A percentile compares a stretch with the other conserved stretches of the same genome.
These are phyloP conservation scores for Irena cyanogastra DNA, from an alignment of 2,113 vertebrate genomes.

Conservation along the genomic window DNA sequence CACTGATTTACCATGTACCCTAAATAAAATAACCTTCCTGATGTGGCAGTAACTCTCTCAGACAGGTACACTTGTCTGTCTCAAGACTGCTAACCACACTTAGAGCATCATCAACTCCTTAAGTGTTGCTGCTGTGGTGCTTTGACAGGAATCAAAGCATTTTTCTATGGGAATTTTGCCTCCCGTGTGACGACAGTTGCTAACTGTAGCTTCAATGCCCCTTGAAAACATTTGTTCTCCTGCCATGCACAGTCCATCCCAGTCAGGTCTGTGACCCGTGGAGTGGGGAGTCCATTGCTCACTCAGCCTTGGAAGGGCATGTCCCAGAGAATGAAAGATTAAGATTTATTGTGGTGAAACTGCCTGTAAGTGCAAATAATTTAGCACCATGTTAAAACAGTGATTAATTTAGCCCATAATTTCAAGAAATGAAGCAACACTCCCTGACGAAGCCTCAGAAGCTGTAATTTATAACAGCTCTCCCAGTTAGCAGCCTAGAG, in stretches of 20 bases:
- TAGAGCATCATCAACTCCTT: background rate
- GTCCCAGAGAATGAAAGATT: background rate
- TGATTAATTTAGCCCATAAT: conserved; percentile 5
- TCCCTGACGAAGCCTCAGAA: background rate
- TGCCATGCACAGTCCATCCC: background rate
- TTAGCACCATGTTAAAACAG: background rate
- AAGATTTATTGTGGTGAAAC: background rate
- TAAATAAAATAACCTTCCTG: background rate
- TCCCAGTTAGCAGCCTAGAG: background rate
- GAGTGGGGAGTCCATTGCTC: background rate
- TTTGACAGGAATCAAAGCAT: background rate
- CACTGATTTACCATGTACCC: rapidly evolving
- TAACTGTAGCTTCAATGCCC: background rate
- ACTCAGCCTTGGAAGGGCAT: background rate
- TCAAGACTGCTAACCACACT: background rate
- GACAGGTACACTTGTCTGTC: background rate
- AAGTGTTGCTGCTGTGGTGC: background rate
- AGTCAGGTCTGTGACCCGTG: background rate
- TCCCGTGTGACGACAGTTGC: rapidly evolving
- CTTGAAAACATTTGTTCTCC: background rate
- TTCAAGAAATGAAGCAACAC: conserved; percentile 9
- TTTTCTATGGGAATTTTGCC: background rate
- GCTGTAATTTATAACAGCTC: background rate
- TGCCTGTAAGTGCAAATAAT: background rate
- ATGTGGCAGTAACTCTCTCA: background rate